Evolutionary conservation across 2,797 vertebrate genomes (phyloP).

Genomic region (Muscicapa comitata): DNA sequence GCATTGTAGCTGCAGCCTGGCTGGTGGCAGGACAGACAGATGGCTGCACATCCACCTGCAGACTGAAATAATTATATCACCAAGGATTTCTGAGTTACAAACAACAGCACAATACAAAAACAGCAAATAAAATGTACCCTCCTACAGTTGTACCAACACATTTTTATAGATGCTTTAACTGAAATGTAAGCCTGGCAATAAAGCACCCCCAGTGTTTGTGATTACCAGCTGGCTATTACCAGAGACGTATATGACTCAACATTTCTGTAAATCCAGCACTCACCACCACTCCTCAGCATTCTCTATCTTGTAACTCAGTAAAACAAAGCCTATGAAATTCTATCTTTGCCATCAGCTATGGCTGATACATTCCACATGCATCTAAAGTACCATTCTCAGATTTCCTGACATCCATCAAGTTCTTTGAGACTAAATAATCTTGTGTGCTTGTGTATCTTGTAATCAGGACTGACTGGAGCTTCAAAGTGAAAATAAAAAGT

Average conservation of each 20-base stretch:
- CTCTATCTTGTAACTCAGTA: background rate
- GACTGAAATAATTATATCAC: background rate
- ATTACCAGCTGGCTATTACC: background rate
- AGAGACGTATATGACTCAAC: background rate
- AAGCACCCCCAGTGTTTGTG: background rate
- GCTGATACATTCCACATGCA: background rate
- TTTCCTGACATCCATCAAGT: background rate
- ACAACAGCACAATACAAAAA: background rate
- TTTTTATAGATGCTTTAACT: background rate
- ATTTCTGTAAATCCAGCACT: background rate
- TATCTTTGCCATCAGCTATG: background rate
- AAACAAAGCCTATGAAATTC: background rate
- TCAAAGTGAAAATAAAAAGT: background rate
- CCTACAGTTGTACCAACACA: background rate
- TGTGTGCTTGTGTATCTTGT: background rate
- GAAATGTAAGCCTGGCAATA: background rate
- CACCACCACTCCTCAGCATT: background rate
- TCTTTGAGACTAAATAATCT: background rate
- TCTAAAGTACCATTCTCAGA: background rate
- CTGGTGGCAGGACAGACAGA: background rate
- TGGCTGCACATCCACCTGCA: background rate
- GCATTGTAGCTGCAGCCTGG: background rate
- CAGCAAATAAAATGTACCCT: background rate
- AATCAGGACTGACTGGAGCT: background rate
- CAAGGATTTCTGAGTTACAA: background rate